A percentile compares a stretch with the other conserved stretches of the same genome.
Conservation (phyloP, 2,113 vertebrate species). For the Dolichallabes microphthalmus region DNA sequence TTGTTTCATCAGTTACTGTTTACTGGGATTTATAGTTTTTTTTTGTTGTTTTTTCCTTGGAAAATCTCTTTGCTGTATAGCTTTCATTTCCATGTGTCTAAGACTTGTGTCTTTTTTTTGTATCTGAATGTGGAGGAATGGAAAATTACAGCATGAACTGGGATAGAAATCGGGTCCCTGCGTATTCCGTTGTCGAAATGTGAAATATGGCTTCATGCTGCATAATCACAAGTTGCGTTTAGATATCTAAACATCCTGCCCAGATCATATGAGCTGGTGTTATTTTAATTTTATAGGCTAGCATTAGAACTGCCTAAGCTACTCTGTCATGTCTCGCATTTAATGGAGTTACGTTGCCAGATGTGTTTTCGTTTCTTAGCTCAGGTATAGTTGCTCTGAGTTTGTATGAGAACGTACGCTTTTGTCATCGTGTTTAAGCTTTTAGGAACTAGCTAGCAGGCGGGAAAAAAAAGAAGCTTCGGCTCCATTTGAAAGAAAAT, state of each 20-base stretch:
- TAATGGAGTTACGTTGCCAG: background rate
- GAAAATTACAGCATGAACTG: conserved; percentile 3
- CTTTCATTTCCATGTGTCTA: background rate
- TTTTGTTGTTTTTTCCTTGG: too few species aligned
- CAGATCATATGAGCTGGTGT: background rate
- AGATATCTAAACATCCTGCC: conserved; percentile 8
- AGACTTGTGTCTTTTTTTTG: conserved; percentile 30
- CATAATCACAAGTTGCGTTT: background rate
- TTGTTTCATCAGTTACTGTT: too few species aligned
- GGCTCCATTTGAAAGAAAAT: background rate
- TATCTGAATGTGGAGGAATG: conserved; percentile 33
- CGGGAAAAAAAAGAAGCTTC: background rate
- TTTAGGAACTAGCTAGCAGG: background rate
- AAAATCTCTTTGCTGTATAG: too few species aligned
- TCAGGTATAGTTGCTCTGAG: background rate
- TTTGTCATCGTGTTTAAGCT: background rate
- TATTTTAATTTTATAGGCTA: background rate
- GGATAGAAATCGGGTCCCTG: background rate
- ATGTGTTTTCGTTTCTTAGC: background rate
- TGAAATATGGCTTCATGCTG: conserved; percentile 7
- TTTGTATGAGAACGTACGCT: background rate
- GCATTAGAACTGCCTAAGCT: background rate
- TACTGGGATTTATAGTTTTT: too few species aligned
- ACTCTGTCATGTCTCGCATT: background rate
- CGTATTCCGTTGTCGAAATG: conserved; percentile 27